A percentile compares a stretch with the other conserved stretches of the same genome.
These are phyloP conservation scores for Cygnus atratus DNA, from an alignment of 2,113 vertebrate genomes.

Conservation along the genomic window DNA sequence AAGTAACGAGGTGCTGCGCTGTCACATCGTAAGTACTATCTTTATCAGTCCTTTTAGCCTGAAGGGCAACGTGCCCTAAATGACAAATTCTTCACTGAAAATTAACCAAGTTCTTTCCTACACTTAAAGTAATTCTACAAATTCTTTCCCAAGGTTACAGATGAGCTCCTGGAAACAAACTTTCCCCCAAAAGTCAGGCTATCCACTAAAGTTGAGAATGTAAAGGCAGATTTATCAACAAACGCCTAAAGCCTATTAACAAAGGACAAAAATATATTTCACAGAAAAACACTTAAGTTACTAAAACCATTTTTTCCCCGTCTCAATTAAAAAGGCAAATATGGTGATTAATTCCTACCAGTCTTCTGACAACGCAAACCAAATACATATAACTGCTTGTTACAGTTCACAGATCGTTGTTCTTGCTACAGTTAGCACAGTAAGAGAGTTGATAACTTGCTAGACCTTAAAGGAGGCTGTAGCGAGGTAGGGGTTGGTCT, in stretches of 20 bases:
- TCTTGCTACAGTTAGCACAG: not conserved
- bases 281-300: not conserved
- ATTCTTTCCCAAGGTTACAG: not conserved
- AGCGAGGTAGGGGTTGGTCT: no score
- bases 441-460: no score
- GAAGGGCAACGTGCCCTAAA: not conserved
- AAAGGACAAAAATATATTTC: not conserved
- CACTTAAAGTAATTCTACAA: not conserved
- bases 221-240: not conserved
- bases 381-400: not conserved
- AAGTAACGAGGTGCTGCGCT: rapidly evolving
- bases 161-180: not conserved
- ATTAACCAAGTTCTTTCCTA: not conserved
- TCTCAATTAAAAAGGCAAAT: not conserved
- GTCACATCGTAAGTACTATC: not conserved
- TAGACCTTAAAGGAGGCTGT: not conserved
- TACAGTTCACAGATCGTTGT: not conserved
- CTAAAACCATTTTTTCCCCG: not conserved
- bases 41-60: not conserved
- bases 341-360: not conserved
- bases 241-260: not conserved
- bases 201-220: not conserved
- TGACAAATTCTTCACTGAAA: not conserved
- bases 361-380: not conserved
- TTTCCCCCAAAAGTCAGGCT: not conserved